Conservation (phyloP, 2,888 invertebrate species). For the Abrostola triplasia region DNA sequence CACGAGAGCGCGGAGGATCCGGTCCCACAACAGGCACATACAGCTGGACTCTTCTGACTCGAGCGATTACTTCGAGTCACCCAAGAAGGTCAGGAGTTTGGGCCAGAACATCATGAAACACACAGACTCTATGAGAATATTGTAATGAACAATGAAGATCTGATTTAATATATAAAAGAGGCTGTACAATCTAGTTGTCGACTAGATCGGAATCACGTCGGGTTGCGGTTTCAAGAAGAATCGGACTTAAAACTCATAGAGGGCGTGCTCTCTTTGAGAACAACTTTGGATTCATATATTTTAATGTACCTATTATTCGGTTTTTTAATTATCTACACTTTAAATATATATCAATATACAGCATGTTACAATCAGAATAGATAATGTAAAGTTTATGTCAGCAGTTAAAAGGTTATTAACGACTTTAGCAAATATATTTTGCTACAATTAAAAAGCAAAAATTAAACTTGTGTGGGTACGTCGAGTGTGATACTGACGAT, state of each 20-base stretch:
- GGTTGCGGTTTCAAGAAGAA: conserved; percentile 34
- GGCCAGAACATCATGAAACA: conserved; percentile 81
- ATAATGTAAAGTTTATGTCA: conserved; percentile 11
- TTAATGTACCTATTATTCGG: conserved; percentile 9
- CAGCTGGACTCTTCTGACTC: conserved; percentile 81
- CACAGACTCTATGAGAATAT: conserved; percentile 83
- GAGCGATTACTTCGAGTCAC: conserved; percentile 74
- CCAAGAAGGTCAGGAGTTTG: conserved; percentile 72
- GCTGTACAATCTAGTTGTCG: conserved; percentile 73
- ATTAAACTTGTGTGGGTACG: conserved; percentile 9
- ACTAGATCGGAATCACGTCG: conserved; percentile 64
- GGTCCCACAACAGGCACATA: conserved; percentile 68
- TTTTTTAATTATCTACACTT: conserved; percentile 10
- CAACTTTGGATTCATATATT: conserved; percentile 4
- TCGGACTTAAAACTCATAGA: conserved; percentile 26
- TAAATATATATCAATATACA: conserved; percentile 3
- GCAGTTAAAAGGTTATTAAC: conserved; percentile 9
- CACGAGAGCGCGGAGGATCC: conserved; percentile 74
- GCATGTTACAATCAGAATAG: conserved; percentile 17
- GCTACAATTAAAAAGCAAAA: conserved; percentile 21
- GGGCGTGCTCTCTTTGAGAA: conserved; percentile 18
- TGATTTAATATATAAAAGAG: conserved; percentile 66
- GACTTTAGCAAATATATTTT: conserved; percentile 34
- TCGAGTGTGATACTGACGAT: conserved; percentile 30
- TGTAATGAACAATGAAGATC: conserved; percentile 67